phyloP scores from a whole-genome alignment of 2,797 vertebrate species.

The Mustela erminea region DNA sequence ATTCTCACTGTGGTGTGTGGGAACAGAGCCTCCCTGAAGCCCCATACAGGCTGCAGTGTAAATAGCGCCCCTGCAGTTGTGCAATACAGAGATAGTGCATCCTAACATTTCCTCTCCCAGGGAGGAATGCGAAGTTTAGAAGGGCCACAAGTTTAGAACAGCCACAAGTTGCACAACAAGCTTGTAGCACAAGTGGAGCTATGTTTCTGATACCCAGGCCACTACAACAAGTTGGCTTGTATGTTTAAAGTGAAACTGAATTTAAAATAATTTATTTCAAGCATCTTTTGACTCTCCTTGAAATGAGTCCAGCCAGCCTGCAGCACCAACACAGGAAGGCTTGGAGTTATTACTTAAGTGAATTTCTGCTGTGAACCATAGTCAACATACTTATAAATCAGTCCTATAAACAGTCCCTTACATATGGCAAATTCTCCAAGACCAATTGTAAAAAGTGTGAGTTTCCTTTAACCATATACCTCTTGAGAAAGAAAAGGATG shows the following conservation, averaged over 20 bases:
- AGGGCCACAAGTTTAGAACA: background rate
- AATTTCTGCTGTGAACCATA: conserved; percentile 47
- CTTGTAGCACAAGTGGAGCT: background rate
- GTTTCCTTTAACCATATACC: background rate
- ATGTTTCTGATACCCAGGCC: background rate
- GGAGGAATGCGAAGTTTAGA: background rate
- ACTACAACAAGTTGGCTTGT: background rate
- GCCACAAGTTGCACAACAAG: background rate
- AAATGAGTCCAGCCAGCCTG: background rate
- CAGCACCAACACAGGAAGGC: background rate
- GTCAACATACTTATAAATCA: conserved; percentile 32
- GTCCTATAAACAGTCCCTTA: conserved; percentile 6
- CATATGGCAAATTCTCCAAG: background rate
- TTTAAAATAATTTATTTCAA: conserved; percentile 30
- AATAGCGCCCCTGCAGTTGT: background rate
- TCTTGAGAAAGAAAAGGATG: background rate
- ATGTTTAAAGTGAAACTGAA: conserved; percentile 55
- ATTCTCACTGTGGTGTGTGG: background rate
- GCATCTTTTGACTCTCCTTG: background rate
- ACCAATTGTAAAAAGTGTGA: background rate
- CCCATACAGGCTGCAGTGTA: too few relatives aligned
- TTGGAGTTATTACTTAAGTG: conserved; percentile 18
- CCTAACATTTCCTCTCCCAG: background rate
- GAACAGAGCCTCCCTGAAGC: background rate
- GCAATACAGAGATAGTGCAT: background rate